A percentile compares a stretch with the other conserved stretches of the same genome.
Evolutionary conservation across 2,113 vertebrate species (phyloP).

Genomic region (Hyaena hyaena): DNA sequence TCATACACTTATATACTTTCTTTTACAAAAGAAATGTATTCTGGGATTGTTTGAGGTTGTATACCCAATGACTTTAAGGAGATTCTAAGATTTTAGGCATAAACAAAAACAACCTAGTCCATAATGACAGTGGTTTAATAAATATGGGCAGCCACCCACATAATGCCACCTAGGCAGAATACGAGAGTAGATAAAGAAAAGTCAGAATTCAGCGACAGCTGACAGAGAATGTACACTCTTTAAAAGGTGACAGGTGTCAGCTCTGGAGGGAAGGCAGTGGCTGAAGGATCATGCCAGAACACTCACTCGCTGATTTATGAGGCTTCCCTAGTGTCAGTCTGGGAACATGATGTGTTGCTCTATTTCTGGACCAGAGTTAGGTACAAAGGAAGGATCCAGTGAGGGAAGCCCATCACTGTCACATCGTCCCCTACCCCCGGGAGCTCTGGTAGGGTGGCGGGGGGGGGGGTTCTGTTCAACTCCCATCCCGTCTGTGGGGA

Average conservation of each 20-base stretch:
- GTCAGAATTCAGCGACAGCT: not conserved
- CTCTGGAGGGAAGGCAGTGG: constrained; percentile 45
- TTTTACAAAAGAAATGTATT: not conserved
- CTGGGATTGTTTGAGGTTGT: not conserved
- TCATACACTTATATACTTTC: not conserved
- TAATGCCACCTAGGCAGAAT: constrained; percentile 14
- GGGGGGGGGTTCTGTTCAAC: not conserved
- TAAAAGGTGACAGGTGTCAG: constrained; percentile 61
- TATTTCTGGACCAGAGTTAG: constrained; percentile 50
- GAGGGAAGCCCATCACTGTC: constrained; percentile 43
- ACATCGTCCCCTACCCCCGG: not conserved
- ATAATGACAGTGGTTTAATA: constrained; percentile 59
- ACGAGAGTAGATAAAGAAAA: constrained; percentile 38
- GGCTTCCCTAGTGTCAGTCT: constrained; percentile 58
- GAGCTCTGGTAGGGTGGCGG: not conserved
- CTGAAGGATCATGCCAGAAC: constrained; percentile 57
- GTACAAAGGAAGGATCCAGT: constrained; percentile 65
- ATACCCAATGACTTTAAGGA: constrained; percentile 10
- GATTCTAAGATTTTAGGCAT: constrained; percentile 21
- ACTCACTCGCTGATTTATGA: constrained; percentile 71
- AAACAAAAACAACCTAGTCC: constrained; percentile 60
- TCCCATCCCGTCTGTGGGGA: not conserved
- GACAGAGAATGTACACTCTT: constrained; percentile 61
- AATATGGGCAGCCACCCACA: constrained; percentile 13
- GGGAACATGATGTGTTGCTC: constrained; percentile 45